phyloP scores from a whole-genome alignment of 2,888 invertebrate genomes.

The Agrotis segetum region DNA sequence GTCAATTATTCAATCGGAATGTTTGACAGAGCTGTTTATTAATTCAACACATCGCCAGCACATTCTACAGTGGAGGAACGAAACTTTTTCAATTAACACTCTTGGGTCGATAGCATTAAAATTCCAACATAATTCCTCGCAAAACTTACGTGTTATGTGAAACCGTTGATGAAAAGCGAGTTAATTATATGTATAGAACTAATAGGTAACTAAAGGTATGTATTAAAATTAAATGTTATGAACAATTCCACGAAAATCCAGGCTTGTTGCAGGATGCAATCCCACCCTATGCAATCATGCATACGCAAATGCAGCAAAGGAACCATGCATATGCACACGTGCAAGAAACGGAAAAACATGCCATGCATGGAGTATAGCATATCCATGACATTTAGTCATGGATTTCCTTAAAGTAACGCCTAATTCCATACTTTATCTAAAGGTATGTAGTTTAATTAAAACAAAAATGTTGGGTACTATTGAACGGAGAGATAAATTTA shows the following conservation, averaged over 20 bases:
- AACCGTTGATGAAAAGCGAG: slow-evolving; percentile 63
- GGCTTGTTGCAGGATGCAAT: no score
- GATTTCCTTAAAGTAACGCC: no score
- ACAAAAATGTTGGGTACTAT: slow-evolving; percentile 20
- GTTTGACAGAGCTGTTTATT: slow-evolving; percentile 81
- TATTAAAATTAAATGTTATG: no score
- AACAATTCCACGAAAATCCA: no score
- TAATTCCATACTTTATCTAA: no score
- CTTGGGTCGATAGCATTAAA: slow-evolving; percentile 83
- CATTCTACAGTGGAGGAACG: slow-evolving; percentile 72
- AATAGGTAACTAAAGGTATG: slow-evolving; percentile 49
- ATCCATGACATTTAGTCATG: no score
- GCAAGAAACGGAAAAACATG: no score
- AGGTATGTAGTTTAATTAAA: slow-evolving; percentile 27
- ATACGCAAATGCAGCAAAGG: no score
- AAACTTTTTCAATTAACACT: slow-evolving; percentile 89
- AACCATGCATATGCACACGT: no score
- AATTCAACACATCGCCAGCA: slow-evolving; percentile 83
- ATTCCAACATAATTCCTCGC: slow-evolving; percentile 82
- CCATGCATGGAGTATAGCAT: no score
- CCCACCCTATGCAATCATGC: no score
- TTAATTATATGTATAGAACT: slow-evolving; percentile 63
- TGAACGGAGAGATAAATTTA: no score
- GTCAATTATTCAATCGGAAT: slow-evolving; percentile 82
- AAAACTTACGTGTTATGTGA: slow-evolving; percentile 71